A percentile compares a stretch with the other conserved stretches of the same genome.
These are phyloP conservation scores for Sebastes glaucus DNA, from an alignment of 2,797 vertebrate species.

Conservation along the genomic window DNA sequence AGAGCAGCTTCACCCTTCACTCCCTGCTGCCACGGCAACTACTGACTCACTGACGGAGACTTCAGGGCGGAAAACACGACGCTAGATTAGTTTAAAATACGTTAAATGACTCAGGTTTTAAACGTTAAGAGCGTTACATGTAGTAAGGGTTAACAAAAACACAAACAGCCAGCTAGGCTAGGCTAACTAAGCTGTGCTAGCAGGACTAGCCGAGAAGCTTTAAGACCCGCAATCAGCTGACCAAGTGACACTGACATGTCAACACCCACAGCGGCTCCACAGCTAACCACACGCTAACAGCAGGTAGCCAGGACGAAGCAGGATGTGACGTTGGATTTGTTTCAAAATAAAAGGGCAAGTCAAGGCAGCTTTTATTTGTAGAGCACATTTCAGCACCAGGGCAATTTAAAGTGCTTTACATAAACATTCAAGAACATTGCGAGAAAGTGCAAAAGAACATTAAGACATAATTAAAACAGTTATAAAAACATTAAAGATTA, in stretches of 20 bases:
- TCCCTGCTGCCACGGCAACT: slow-evolving; percentile 23
- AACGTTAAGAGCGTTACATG: neutral
- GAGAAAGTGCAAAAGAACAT: no score
- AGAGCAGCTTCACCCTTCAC: slow-evolving; percentile 78
- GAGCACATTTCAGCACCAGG: no score
- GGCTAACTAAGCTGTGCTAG: slow-evolving; percentile 61
- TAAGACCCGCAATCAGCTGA: slow-evolving; percentile 78
- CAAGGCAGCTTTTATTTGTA: no score
- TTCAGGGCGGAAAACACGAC: neutral
- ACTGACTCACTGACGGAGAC: slow-evolving; percentile 1
- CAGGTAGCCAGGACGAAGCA: neutral
- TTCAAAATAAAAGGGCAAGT: slow-evolving; percentile 50
- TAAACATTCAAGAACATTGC: no score
- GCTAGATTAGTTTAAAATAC: neutral
- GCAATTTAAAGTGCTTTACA: no score
- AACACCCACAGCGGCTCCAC: slow-evolving; percentile 47
- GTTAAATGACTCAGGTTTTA: neutral
- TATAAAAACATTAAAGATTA: no score
- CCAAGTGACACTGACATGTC: slow-evolving; percentile 69
- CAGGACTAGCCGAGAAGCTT: slow-evolving; percentile 36
- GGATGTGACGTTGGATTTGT: neutral
- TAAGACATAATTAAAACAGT: no score
- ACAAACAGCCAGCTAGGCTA: slow-evolving; percentile 65
- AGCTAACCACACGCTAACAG: neutral
- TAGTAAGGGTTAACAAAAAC: slow-evolving; percentile 57